These are phyloP conservation scores for Romanogobio albipinnatus DNA, from an alignment of 2,113 vertebrate genomes.

Conservation along the genomic window DNA sequence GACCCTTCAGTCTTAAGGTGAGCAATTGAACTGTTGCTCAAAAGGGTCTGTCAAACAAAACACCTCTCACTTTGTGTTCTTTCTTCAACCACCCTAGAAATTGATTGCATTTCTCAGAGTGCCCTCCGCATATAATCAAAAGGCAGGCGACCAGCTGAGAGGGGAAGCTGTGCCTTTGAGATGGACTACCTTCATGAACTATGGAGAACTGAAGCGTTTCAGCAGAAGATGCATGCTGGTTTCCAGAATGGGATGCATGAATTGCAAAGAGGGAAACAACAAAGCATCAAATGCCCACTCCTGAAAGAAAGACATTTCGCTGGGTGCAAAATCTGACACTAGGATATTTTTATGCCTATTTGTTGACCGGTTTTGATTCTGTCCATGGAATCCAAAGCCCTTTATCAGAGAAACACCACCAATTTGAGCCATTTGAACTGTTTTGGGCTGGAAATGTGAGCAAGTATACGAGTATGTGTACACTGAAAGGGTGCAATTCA, in stretches of 20 bases:
- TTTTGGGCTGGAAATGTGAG: not conserved
- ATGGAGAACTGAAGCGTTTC: conserved; percentile 26
- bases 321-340: not conserved
- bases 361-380: conserved; percentile 7
- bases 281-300: conserved; percentile 26
- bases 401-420: too few relatives aligned
- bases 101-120: conserved; percentile 55
- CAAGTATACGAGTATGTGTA: not conserved
- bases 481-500: not conserved
- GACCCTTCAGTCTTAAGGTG: conserved; percentile 46
- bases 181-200: conserved; percentile 20
- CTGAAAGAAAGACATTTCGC: not conserved
- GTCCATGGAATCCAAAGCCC: not conserved
- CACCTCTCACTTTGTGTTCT: conserved; percentile 33
- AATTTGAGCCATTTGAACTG: not conserved
- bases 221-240: not conserved
- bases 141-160: conserved; percentile 44
- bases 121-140: conserved; percentile 56
- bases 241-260: conserved; percentile 6
- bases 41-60: conserved; percentile 37
- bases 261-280: conserved; percentile 5
- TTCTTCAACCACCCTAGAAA: conserved; percentile 47
- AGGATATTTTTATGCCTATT: not conserved
- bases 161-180: conserved; percentile 18
- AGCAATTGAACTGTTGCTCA: conserved; percentile 47